Percentiles rank a stretch among this genome's conserved stretches.
Evolutionary conservation across 2,797 vertebrate species (phyloP).

Genomic region (Sylvia borin): DNA sequence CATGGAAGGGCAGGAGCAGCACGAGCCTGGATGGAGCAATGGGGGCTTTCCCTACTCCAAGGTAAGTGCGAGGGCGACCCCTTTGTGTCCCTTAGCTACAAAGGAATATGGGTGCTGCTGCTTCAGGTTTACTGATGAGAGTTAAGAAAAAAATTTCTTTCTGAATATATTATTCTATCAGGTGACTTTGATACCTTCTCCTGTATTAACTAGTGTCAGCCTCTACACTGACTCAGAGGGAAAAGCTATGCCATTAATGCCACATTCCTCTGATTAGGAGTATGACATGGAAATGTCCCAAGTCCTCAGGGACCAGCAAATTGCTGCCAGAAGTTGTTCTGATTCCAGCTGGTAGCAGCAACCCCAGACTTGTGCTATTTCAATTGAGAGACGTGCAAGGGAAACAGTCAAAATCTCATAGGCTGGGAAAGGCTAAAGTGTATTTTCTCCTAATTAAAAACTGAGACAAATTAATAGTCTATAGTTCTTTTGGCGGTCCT

Average conservation of each 20-base stretch:
- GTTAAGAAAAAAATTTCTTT: background rate
- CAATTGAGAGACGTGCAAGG: background rate
- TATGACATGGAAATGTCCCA: slow-evolving; percentile 40
- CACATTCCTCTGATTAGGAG: background rate
- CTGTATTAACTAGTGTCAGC: background rate
- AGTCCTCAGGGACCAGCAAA: slow-evolving; percentile 27
- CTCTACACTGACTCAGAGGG: background rate
- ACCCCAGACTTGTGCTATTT: slow-evolving; percentile 44
- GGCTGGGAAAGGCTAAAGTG: slow-evolving; percentile 14
- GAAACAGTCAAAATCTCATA: slow-evolving; percentile 20
- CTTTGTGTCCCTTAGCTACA: background rate
- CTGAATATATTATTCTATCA: background rate
- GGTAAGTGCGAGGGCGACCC: fast-evolving
- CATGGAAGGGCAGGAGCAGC: fast-evolving
- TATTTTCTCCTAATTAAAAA: slow-evolving; percentile 32
- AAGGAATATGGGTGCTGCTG: fast-evolving
- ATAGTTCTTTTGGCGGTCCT: background rate
- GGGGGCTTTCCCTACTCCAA: background rate
- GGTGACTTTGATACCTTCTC: slow-evolving; percentile 10
- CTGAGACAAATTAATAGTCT: slow-evolving; percentile 4
- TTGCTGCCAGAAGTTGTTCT: slow-evolving; percentile 26
- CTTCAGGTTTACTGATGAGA: background rate
- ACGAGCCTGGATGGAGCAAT: background rate
- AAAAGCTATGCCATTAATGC: slow-evolving; percentile 13
- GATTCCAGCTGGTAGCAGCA: background rate